phyloP scores from a whole-genome alignment of 2,113 vertebrate species.

The Herpailurus yagouaroundi region DNA sequence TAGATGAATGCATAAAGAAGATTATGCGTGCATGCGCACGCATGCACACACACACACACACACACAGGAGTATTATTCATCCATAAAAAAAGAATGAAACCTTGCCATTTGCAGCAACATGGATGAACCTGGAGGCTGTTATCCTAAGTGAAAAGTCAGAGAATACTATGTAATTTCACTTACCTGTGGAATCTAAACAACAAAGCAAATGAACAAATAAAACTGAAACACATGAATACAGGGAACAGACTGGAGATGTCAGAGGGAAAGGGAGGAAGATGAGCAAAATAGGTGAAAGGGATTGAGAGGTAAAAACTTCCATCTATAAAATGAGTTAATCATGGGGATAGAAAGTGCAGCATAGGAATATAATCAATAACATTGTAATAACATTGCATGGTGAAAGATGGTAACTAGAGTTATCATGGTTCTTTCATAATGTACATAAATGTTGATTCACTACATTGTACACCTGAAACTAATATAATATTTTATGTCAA shows the following conservation, averaged over 20 bases:
- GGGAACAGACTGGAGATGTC: neutral
- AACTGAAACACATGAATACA: neutral
- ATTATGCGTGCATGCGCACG: no score
- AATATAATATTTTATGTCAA: neutral
- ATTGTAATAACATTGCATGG: neutral
- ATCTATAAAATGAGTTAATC: neutral
- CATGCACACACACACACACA: no score
- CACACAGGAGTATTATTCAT: neutral
- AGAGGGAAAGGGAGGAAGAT: neutral
- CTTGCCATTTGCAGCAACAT: neutral
- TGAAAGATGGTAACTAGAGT: neutral
- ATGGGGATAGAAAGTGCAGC: neutral
- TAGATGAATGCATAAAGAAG: neutral
- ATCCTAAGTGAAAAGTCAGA: neutral
- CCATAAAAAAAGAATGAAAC: neutral
- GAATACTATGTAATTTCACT: neutral
- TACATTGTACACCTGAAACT: neutral
- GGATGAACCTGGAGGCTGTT: neutral
- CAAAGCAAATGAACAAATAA: neutral
- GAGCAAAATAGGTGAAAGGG: neutral
- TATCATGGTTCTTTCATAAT: neutral
- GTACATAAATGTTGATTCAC: neutral
- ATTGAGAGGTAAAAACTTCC: neutral
- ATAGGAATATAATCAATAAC: neutral
- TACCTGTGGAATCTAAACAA: neutral